Evolutionary conservation across 1,140 invertebrate genomes (phyloP).

Genomic region (Drosophila arizonae): DNA sequence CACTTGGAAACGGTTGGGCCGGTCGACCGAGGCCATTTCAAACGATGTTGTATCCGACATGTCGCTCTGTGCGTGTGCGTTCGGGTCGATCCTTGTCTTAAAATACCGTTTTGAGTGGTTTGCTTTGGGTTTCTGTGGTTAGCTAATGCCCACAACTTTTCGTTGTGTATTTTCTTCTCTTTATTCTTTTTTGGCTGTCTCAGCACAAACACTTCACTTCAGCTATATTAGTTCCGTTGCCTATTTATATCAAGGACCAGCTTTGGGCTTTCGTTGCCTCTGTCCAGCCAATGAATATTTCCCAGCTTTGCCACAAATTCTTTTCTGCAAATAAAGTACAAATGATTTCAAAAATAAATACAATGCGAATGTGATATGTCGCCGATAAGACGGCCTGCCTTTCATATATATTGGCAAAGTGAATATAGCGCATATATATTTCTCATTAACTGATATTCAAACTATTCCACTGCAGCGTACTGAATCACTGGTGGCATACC

Average conservation of each 20-base stretch:
- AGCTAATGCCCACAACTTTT: conserved; percentile 35
- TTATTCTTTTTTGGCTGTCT: conserved; percentile 1
- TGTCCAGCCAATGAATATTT: conserved; percentile 13
- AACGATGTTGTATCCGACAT: conserved; percentile 78
- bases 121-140: conserved; percentile 55
- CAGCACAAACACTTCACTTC: conserved; percentile 43
- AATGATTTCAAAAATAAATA: conserved; percentile 13
- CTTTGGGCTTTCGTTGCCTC: conserved; percentile 7
- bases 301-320: conserved; percentile 1
- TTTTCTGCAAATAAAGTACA: conserved; percentile 20
- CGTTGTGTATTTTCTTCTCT: background rate
- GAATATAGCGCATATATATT: background rate
- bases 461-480: no score
- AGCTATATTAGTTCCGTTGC: conserved; percentile 31
- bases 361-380: background rate
- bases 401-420: background rate
- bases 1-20: conserved; percentile 81
- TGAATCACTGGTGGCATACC: no score
- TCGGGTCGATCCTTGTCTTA: conserved; percentile 10
- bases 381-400: background rate
- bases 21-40: conserved; percentile 79
- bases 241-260: conserved; percentile 11
- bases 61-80: conserved; percentile 20
- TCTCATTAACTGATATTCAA: no score
- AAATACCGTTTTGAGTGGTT: conserved; percentile 40